Base-by-base conservation (phyloP, 2,797 vertebrate species). In the Vespertilio murinus region DNA sequence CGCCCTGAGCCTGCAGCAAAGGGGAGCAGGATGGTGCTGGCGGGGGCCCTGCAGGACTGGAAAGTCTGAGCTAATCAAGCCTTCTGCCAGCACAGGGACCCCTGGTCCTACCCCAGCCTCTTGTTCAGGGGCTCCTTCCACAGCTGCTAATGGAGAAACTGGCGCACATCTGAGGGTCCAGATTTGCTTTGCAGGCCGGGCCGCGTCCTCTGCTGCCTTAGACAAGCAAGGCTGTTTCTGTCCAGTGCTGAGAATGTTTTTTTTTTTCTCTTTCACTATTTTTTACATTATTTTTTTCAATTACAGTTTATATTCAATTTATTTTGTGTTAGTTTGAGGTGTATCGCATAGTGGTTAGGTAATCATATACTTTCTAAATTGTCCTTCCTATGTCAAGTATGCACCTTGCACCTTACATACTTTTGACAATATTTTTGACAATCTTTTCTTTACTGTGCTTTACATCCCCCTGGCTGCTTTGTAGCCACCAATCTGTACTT, bases 61-160 rank as follows among this genome's bases (percentile, higher is more conserved):
- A 93, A 95, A 95, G 71, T 69, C 67, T 95, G 96, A 95, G 85
- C 75, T 92, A 85, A 90, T 18, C 3, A 9, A 30, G 23, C 52
- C 70, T 59, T 89, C 69, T 88, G 79, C 82, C 4, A 2, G 23
- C 40, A 67, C 64, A 10, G 18, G 25, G 75, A 47, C 28, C 6
- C 61, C n/a, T 35, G 22, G 23, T 70, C 54, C 71, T 52, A 42
- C 52, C 54, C 33, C 28, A 9, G 25, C 9, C 69, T 23, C 83
- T 93, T 69, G 49, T 88, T 83, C 70, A 14, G 49, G 42, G 88
- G 8, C 38, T 61, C 33, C 8, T 49, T 82, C 5, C 0, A 38
- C 56, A 91, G 49, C 25, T 12, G 11, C 71, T 93, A 40, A 25
- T 5, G 82, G 94, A 97, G 95, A 95, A 71, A 70, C 56, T 95